Base-by-base conservation (phyloP, 2,113 vertebrate species). In the Notiomystis cincta region DNA sequence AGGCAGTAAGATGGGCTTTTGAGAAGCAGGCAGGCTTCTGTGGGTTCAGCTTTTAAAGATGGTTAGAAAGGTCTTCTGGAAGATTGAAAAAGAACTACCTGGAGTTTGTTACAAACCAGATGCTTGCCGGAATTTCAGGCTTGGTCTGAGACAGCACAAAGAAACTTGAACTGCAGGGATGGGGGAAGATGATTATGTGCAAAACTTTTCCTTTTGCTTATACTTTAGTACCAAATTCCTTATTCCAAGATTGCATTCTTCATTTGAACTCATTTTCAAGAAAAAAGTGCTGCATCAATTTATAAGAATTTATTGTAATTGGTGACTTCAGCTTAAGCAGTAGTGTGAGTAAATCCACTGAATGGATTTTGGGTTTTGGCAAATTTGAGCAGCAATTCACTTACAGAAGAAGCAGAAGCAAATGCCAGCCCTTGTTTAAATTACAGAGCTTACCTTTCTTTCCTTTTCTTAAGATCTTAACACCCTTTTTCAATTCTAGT, bases 181-280 rank as follows among this genome's bases (percentile, higher is more conserved):
- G 2, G 50, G 15, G 11, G 3, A 64, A 45, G 60, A 12, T 2
- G 0, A 4, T 31, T 54, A 1, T 21, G 31, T 67, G 20, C 33
- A 72, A 75, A 75, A 31, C 5, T 54, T 79, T 21, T 45, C 4
- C 6, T 77, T 56, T 37, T 48, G 11, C 13, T 82, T 75, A 48
- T 13, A 6, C 28, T 90, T 83, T 44, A 35, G 23, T 76, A 64
- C 10, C 2, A 50, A 42, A 38, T 72, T 50, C 28, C 40, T 82
- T 61, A 76, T 58, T 82, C 19, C 48, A 65, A 11, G 40, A 38
- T 60, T 69, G 38, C 12, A 8, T 76, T 82, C 56, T 72, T 35
- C 21, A 18, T 71, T 79, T 10, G 6, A 79, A 20, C 30, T 86
- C 3, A 24, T 58, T 71, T 75, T 62, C 20, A 45, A 48, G 56